Evolutionary conservation across 2,797 vertebrate species (phyloP).

Genomic region (Sparidentex hasta): DNA sequence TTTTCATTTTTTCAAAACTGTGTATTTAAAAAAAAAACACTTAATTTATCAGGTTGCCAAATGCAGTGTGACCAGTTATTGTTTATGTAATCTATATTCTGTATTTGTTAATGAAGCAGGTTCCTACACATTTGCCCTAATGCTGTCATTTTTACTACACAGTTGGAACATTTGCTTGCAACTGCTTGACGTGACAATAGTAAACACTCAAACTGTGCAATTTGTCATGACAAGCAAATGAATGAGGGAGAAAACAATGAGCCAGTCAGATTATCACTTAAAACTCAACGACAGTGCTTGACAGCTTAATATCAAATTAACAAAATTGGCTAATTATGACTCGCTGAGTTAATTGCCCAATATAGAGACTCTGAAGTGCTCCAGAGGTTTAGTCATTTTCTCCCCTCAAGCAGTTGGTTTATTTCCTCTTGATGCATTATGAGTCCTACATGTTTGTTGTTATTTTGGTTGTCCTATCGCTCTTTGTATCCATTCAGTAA

Average conservation of each 20-base stretch:
- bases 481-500: slow-evolving; percentile 36
- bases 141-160: slow-evolving; percentile 69
- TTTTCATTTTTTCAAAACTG: not conserved
- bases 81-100: not conserved
- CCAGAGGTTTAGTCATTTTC: slow-evolving; percentile 84
- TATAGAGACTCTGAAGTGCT: slow-evolving; percentile 88
- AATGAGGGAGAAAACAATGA: slow-evolving; percentile 84
- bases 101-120: slow-evolving; percentile 5
- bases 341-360: slow-evolving; percentile 88
- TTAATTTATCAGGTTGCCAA: not conserved
- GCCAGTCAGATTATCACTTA: slow-evolving; percentile 88
- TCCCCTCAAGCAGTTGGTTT: slow-evolving; percentile 83
- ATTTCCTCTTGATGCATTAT: slow-evolving; percentile 80
- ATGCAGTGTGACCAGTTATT: not conserved
- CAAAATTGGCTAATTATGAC: slow-evolving; percentile 90
- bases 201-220: slow-evolving; percentile 84
- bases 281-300: slow-evolving; percentile 87
- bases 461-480: slow-evolving; percentile 60
- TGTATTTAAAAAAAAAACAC: slow-evolving; percentile 9
- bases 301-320: slow-evolving; percentile 90
- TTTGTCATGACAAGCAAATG: slow-evolving; percentile 85
- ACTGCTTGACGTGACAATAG: slow-evolving; percentile 76
- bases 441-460: slow-evolving; percentile 70
- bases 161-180: slow-evolving; percentile 68
- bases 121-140: slow-evolving; percentile 50